Base-by-base conservation (phyloP, 2,888 invertebrate genomes). In the Temnothorax ravouxi region DNA sequence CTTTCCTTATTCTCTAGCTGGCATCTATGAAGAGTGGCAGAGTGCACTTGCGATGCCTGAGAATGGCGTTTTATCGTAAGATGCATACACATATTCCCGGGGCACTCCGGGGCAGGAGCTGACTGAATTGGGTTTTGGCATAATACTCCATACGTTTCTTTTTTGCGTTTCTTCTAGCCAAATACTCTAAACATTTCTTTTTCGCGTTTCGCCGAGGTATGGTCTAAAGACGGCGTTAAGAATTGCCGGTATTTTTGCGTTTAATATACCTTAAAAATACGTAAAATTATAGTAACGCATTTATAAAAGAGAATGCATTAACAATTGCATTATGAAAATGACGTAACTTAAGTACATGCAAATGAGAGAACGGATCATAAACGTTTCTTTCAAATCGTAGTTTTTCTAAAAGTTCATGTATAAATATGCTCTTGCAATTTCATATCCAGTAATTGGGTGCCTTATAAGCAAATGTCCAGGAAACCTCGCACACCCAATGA, bases 31-130 rank as follows among this genome's bases (percentile, higher is more conserved):
- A 44, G 50, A 74, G 41, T 25, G 34, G 47, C 38, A 61, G 56
- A 88, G 84, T 85, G 88, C 84, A 84, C 84, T 84, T 83, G 79
- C 64, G 6, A 66, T 59, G 34, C 72, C 59, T 52, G 54, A 21
- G 61, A 59, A 71, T 74, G 50, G 13, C 64, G 81, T 83, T 83
- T 87, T 76, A 85, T 85, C 85, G 77, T 82, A 71, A 81, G 77
- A 69, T 74, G 80, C 72, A 67, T 54, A 80, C 52, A 52, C 62
- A 64, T 75, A 54, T 75, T 64, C 62, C 15, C 41, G 54, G 54
- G 25, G 54, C 61, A 84, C 86, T 87, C 76, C 29, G 47, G 34
- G 6, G 34, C 64, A 21, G 47, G 9, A 85, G 67, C 71, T 71
- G 77, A 77, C 61, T 75, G 87, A 79, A 82, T 75, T 79, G 75